phyloP scores from a whole-genome alignment of 2,888 invertebrate species.

The Sclerodermus sp. region DNA sequence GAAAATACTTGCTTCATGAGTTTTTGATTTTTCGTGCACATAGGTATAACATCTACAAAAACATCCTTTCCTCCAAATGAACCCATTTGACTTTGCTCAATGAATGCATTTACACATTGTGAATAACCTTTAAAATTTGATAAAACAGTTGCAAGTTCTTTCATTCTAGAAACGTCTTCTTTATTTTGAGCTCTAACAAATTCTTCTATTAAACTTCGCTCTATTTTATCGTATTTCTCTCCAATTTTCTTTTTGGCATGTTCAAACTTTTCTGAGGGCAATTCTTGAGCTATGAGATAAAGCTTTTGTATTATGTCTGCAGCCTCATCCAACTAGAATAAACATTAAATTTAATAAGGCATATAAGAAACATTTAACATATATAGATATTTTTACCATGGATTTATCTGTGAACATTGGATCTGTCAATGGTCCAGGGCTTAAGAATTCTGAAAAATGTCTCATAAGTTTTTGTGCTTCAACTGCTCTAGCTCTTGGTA shows the following conservation, averaged over 20 bases:
- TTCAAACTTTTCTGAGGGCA: constrained; percentile 85
- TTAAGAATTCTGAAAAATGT: constrained; percentile 89
- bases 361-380: background rate
- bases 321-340: constrained; percentile 79
- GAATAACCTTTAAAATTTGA: constrained; percentile 96
- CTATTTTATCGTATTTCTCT: constrained; percentile 87
- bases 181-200: constrained; percentile 88
- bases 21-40: constrained; percentile 85
- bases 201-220: constrained; percentile 87
- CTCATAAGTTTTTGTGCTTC: constrained; percentile 93
- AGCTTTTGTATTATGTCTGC: constrained; percentile 98
- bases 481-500: constrained; percentile 89
- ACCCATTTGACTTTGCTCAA: constrained; percentile 93
- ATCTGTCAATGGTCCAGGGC: constrained; percentile 80
- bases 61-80: constrained; percentile 86
- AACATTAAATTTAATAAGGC: constrained; percentile 5
- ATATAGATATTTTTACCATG: constrained; percentile 63
- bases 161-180: constrained; percentile 87
- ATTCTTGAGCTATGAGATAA: constrained; percentile 91
- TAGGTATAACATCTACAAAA: constrained; percentile 84
- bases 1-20: constrained; percentile 88
- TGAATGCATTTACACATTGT: constrained; percentile 94
- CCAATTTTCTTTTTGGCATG: constrained; percentile 83
- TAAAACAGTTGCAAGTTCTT: constrained; percentile 86
- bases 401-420: constrained; percentile 84